phyloP scores from a whole-genome alignment of 2,888 invertebrate species.

The Sinelater perroti region DNA sequence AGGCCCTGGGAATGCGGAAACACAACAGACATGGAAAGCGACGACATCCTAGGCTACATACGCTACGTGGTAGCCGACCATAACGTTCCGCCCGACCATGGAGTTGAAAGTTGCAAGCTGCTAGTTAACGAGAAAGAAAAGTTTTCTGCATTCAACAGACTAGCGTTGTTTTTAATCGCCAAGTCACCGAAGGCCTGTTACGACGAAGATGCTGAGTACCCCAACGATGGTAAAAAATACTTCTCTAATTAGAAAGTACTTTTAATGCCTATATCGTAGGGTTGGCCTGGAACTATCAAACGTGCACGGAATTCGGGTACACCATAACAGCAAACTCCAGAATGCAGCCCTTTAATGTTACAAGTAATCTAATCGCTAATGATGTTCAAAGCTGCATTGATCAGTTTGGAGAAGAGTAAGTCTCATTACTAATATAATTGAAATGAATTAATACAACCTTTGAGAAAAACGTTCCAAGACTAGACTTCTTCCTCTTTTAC shows the following conservation, averaged over 20 bases:
- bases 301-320: slow-evolving; percentile 87
- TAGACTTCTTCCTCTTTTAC: too few species aligned
- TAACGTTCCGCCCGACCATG: slow-evolving; percentile 13
- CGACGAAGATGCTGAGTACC: slow-evolving; percentile 21
- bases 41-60: slow-evolving; percentile 8
- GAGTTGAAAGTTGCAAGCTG: slow-evolving; percentile 17
- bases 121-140: slow-evolving; percentile 20
- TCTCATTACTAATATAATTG: too few species aligned
- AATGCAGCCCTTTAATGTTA: slow-evolving; percentile 69
- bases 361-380: slow-evolving; percentile 66
- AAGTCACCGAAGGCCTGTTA: slow-evolving; percentile 17
- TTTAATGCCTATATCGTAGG: slow-evolving; percentile 37
- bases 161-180: slow-evolving; percentile 6
- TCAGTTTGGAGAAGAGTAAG: slow-evolving; percentile 66
- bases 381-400: slow-evolving; percentile 75
- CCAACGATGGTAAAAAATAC: slow-evolving; percentile 17
- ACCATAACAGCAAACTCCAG: slow-evolving; percentile 75
- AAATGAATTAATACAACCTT: too few species aligned
- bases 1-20: slow-evolving; percentile 26
- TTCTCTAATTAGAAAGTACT: background rate
- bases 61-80: slow-evolving; percentile 18
- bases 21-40: slow-evolving; percentile 8
- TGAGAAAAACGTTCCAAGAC: too few species aligned
- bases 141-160: slow-evolving; percentile 15
- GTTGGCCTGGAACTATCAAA: slow-evolving; percentile 84